Conservation (phyloP, 2,113 vertebrate species). For the Ailuropoda melanoleuca region DNA sequence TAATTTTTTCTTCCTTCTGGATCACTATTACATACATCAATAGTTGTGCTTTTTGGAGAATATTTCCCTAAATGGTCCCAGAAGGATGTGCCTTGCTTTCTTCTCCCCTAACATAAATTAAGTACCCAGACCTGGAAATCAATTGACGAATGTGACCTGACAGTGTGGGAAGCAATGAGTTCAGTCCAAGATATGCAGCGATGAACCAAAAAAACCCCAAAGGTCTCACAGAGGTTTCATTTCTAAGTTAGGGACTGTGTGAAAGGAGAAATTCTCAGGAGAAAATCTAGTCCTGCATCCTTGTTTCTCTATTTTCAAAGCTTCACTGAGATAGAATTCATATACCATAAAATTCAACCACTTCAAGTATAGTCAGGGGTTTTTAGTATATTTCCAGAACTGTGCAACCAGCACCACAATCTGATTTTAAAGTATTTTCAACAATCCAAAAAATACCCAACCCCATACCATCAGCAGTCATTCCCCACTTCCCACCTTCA, state of each 20-base stretch:
- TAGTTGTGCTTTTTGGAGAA: background rate
- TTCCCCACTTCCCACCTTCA: background rate
- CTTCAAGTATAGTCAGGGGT: background rate
- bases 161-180: background rate
- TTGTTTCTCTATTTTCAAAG: background rate
- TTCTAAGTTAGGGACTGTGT: background rate
- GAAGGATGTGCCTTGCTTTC: background rate
- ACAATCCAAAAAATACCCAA: background rate
- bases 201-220: background rate
- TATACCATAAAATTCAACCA: background rate
- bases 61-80: background rate
- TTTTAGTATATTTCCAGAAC: background rate
- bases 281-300: background rate
- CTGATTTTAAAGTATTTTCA: background rate
- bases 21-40: background rate
- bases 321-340: background rate
- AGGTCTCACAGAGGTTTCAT: background rate
- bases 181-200: background rate
- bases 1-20: background rate
- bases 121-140: background rate
- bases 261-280: background rate
- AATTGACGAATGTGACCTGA: background rate
- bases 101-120: background rate
- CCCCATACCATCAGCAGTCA: background rate
- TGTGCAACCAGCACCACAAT: background rate